Conservation (phyloP, 2,888 invertebrate genomes). For the Drosophila falleni region DNA sequence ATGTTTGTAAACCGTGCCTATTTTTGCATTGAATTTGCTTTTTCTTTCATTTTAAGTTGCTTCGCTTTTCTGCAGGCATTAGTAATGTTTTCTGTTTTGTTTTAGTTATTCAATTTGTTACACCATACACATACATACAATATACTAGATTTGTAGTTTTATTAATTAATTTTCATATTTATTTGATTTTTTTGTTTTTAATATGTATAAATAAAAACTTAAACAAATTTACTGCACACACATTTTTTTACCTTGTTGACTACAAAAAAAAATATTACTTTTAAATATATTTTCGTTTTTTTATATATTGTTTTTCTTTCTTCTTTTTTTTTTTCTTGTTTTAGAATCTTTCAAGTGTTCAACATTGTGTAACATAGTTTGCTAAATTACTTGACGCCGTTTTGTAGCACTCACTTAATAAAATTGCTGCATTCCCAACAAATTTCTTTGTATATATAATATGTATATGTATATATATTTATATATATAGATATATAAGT, state of each 20-base stretch:
- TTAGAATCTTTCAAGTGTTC: slow-evolving; percentile 72
- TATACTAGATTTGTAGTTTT: slow-evolving; percentile 50
- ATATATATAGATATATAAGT: slow-evolving; percentile 6
- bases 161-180: slow-evolving; percentile 58
- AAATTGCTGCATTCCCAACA: slow-evolving; percentile 51
- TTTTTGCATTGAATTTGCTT: slow-evolving; percentile 37
- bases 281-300: slow-evolving; percentile 46
- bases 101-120: slow-evolving; percentile 62
- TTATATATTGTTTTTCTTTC: slow-evolving; percentile 24
- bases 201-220: slow-evolving; percentile 82
- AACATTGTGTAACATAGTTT: slow-evolving; percentile 72
- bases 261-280: slow-evolving; percentile 67
- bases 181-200: slow-evolving; percentile 57
- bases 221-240: slow-evolving; percentile 79
- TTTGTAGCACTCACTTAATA: slow-evolving; percentile 49
- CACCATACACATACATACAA: slow-evolving; percentile 70
- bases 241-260: slow-evolving; percentile 71
- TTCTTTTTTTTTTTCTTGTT: slow-evolving; percentile 39
- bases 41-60: slow-evolving; percentile 12
- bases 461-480: slow-evolving; percentile 13
- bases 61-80: slow-evolving; percentile 37
- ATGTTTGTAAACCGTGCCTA: slow-evolving; percentile 64
- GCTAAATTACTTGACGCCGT: slow-evolving; percentile 62
- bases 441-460: slow-evolving; percentile 38
- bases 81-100: slow-evolving; percentile 19